These are phyloP conservation scores for Leptopilina drosophilae DNA, from an alignment of 2,888 invertebrate genomes.

Conservation along the genomic window DNA sequence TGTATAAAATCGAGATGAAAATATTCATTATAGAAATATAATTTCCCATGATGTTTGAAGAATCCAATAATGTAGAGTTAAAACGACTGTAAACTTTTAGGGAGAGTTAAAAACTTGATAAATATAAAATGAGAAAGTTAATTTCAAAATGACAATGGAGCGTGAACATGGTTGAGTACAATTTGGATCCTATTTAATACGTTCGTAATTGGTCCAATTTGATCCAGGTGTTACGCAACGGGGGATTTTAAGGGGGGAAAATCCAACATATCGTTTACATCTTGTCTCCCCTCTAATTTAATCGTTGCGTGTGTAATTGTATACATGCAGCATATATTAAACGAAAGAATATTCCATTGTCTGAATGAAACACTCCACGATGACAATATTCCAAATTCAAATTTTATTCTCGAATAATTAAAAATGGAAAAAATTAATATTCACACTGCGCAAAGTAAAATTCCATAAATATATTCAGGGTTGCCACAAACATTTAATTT, in stretches of 20 bases:
- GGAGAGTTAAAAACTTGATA: not conserved
- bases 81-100: too few relatives aligned
- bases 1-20: too few relatives aligned
- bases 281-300: constrained; percentile 6
- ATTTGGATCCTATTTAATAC: constrained; percentile 3
- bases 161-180: not conserved
- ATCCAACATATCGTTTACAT: constrained; percentile 6
- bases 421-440: too few relatives aligned
- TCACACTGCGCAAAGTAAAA: too few relatives aligned
- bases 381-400: too few relatives aligned
- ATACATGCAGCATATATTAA: not conserved
- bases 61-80: too few relatives aligned
- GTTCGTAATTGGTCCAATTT: constrained; percentile 15
- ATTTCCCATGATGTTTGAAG: too few relatives aligned
- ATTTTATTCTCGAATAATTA: too few relatives aligned
- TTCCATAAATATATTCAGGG: too few relatives aligned
- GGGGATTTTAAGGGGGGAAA: not conserved
- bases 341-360: not conserved
- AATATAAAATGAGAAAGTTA: not conserved
- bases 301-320: not conserved
- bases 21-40: too few relatives aligned
- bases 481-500: too few relatives aligned
- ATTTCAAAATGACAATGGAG: not conserved
- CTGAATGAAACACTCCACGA: too few relatives aligned
- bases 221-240: not conserved